Base-by-base conservation (phyloP, 2,888 invertebrate genomes). In the Ectemnius cavifrons region DNA sequence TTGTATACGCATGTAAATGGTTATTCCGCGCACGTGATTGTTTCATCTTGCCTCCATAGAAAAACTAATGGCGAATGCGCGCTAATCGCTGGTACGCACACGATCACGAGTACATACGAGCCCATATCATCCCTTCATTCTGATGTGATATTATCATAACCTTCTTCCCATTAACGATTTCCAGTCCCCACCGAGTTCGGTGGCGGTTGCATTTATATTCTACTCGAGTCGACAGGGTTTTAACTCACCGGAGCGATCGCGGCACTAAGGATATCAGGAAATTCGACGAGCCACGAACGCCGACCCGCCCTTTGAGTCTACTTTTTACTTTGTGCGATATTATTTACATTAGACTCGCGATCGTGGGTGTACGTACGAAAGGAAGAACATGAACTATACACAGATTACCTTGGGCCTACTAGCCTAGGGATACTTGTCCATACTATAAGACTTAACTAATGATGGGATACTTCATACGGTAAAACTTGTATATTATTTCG, bases 391-490 rank as follows among this genome's bases (percentile, higher is more conserved):
- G 82, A 85, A 85, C 79, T 85, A 85, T 82, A 83, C 80, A 81
- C 83, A 75, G 37, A 37, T 37, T 80, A 85, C 87, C 86, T 87
- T 86, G 84, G 87, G 88, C 86, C 87, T 88, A 88, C 75, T 86
- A 85, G 88, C 89, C 89, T 87, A 88, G 79, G 88, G 89, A 86
- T 89, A 88, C 84, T 88, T 90, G 91, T 91, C 90, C 91, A 90
- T 90, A 88, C 83, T 89, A 90, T 89, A 91, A 91, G 90, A 91
- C 91, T 91, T 90, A 89, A 90, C 85, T 88, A 90, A 87, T 80
- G 87, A 89, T 88, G 87, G 73, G 86, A 89, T 87, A 89, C 88
- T 89, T 89, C 86, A 86, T 87, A 88, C 84, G 82, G 77, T 87
- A 86, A 85, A 86, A 86, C 81, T 83, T 88, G 86, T 88, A 89